Evolutionary conservation across 2,797 vertebrate genomes (phyloP).

Genomic region (Fringilla coelebs): DNA sequence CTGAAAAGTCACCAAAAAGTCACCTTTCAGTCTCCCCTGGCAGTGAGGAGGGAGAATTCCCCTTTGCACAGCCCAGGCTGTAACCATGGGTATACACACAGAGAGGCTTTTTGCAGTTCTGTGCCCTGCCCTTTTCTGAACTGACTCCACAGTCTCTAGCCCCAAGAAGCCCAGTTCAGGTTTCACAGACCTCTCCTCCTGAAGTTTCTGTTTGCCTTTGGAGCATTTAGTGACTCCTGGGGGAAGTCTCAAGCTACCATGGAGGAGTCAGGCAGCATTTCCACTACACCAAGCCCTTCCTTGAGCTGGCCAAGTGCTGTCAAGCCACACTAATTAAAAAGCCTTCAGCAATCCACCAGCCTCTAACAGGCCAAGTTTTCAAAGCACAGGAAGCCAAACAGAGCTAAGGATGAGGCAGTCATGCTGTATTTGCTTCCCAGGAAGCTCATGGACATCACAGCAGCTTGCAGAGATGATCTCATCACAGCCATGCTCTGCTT

Average conservation of each 20-base stretch:
- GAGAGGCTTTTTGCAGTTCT: not conserved
- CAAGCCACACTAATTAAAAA: not conserved
- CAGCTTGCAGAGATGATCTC: not conserved
- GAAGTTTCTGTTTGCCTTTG: not conserved
- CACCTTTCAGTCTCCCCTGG: not conserved
- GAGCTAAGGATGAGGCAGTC: not conserved
- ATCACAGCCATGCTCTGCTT: not conserved
- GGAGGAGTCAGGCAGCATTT: not conserved
- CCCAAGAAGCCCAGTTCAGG: not conserved
- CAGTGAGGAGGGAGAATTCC: not conserved
- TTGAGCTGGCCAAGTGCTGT: not conserved
- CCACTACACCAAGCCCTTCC: not conserved
- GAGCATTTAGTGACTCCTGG: accelerated
- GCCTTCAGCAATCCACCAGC: not conserved
- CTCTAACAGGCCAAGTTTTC: not conserved
- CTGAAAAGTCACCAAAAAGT: not conserved
- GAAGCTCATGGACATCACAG: not conserved
- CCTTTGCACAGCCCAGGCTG: not conserved
- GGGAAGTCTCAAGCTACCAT: not conserved
- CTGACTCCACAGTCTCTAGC: not conserved
- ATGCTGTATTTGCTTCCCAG: not conserved
- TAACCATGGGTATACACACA: not conserved
- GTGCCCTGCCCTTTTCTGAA: not conserved
- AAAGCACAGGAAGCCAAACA: not conserved
- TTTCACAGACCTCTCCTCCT: not conserved